phyloP scores from a whole-genome alignment of 1,140 invertebrate genomes.

The Rhyacophila brunnea region DNA sequence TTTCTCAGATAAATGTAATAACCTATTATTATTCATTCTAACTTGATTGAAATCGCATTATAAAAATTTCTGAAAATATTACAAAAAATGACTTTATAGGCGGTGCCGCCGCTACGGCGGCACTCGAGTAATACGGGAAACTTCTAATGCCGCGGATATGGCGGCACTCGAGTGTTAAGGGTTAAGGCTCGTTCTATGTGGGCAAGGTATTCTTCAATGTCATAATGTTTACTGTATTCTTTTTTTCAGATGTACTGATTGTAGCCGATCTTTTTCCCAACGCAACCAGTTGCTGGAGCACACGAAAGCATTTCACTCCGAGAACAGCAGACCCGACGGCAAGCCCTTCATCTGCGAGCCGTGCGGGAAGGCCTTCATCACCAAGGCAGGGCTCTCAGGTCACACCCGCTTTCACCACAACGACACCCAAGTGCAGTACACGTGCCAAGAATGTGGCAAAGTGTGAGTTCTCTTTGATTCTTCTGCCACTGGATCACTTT shows the following conservation, averaged over 20 bases:
- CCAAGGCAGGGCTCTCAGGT: neutral
- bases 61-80: no score
- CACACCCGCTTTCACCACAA: slow-evolving; percentile 1
- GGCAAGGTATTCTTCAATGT: no score
- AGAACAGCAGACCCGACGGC: neutral
- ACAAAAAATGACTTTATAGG: no score
- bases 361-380: slow-evolving; percentile 1
- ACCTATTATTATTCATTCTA: no score
- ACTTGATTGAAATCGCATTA: no score
- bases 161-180: no score
- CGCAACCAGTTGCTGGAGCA: slow-evolving; percentile 1
- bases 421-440: neutral
- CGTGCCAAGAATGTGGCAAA: slow-evolving; percentile 7
- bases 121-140: no score
- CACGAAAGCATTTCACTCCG: slow-evolving; percentile 3
- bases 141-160: no score
- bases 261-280: slow-evolving; percentile 5
- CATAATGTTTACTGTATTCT: neutral
- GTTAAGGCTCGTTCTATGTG: no score
- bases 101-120: no score
- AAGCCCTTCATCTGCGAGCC: neutral
- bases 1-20: no score
- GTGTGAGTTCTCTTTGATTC: neutral
- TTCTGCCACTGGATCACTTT: no score
- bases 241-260: slow-evolving; percentile 10